A percentile compares a stretch with the other conserved stretches of the same genome.
Conservation (phyloP, 2,113 vertebrate genomes). For the Panthera tigris region DNA sequence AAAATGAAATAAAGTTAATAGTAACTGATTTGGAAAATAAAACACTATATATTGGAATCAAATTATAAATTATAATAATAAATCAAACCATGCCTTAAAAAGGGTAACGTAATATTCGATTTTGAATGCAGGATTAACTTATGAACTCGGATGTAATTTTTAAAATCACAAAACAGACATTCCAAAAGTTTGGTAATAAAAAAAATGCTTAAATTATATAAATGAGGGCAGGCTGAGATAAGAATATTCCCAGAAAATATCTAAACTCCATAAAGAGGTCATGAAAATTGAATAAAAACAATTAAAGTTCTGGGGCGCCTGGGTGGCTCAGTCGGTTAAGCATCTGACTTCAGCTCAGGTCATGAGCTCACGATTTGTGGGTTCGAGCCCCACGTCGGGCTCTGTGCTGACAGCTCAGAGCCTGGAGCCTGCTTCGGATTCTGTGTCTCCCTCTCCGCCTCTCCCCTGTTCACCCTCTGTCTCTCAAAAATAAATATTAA, state of each 20-base stretch:
- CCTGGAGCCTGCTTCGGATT: too few species aligned
- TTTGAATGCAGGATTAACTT: not conserved
- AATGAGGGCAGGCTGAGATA: not conserved
- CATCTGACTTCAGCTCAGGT: too few species aligned
- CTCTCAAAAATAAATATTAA: too few species aligned
- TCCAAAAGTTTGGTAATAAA: not conserved
- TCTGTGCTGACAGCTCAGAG: too few species aligned
- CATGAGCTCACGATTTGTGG: too few species aligned
- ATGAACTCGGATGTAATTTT: not conserved
- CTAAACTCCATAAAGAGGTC: not conserved
- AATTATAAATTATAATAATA: not conserved
- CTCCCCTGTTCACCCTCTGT: too few species aligned
- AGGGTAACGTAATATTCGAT: not conserved
- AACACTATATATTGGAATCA: not conserved
- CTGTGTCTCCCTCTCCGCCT: too few species aligned
- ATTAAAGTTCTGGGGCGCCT: too few species aligned
- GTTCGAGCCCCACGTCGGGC: too few species aligned
- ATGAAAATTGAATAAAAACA: not conserved
- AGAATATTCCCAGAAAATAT: not conserved
- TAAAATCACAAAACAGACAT: not conserved
- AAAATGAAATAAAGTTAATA: not conserved
- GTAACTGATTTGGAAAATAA: not conserved
- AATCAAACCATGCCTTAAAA: not conserved
- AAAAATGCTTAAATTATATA: not conserved
- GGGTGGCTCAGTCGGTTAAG: too few species aligned